Evolutionary conservation across 2,797 vertebrate genomes (phyloP).

Genomic region (Chelon auratus): DNA sequence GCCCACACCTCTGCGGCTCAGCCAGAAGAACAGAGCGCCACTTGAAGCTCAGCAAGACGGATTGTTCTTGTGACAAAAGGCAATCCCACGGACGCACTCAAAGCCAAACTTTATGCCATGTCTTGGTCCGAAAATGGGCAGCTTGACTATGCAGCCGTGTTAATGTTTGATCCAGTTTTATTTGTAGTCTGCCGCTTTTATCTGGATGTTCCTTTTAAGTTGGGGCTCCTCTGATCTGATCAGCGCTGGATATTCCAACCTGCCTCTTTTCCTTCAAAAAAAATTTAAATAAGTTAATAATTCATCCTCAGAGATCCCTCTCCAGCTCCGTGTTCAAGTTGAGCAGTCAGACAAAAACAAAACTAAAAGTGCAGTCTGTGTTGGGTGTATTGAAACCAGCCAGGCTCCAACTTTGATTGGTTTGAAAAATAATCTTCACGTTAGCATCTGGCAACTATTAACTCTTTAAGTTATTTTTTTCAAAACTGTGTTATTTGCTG

Average conservation of each 20-base stretch:
- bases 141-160: not conserved
- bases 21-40: too few species aligned
- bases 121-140: not conserved
- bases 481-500: slow-evolving; percentile 23
- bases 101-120: not conserved
- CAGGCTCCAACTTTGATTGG: slow-evolving; percentile 13
- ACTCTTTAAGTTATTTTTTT: slow-evolving; percentile 7
- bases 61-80: too few species aligned
- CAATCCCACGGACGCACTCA: not conserved
- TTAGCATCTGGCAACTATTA: slow-evolving; percentile 32
- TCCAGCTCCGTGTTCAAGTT: slow-evolving; percentile 22
- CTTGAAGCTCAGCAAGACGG: too few species aligned
- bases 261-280: slow-evolving; percentile 7
- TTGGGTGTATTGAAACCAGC: slow-evolving; percentile 8
- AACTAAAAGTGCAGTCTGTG: slow-evolving; percentile 7
- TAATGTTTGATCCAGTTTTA: slow-evolving; percentile 3
- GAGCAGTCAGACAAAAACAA: slow-evolving; percentile 32
- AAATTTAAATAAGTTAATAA: not conserved
- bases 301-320: not conserved
- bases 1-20: too few species aligned
- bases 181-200: not conserved
- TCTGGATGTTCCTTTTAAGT: slow-evolving; percentile 10
- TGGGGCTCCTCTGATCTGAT: slow-evolving; percentile 16
- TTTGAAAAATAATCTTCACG: slow-evolving; percentile 27
- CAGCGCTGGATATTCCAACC: slow-evolving; percentile 26